A percentile compares a stretch with the other conserved stretches of the same genome.
These are phyloP conservation scores for Sebastes aleutianus DNA, from an alignment of 2,797 vertebrate genomes.

Conservation along the genomic window DNA sequence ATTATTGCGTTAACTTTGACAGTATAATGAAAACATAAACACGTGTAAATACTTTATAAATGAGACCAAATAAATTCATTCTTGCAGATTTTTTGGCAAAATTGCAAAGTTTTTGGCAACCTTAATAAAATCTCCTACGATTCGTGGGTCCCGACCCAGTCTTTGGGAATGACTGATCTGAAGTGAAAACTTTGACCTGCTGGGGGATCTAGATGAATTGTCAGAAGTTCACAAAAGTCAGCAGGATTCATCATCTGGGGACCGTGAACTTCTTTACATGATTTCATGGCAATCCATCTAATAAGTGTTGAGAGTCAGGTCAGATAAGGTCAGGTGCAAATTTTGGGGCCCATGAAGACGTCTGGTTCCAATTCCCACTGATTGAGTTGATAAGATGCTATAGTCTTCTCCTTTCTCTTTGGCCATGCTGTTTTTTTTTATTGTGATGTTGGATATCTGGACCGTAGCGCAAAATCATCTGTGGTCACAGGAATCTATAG, in stretches of 20 bases:
- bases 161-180: background rate
- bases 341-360: background rate
- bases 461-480: background rate
- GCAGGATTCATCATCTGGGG: background rate
- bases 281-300: background rate
- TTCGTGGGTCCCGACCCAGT: too few relatives aligned
- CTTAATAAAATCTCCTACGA: too few relatives aligned
- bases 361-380: background rate
- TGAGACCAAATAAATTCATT: too few relatives aligned
- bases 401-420: background rate
- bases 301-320: background rate
- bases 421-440: background rate
- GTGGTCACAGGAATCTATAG: background rate
- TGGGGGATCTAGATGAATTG: background rate
- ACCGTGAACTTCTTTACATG: background rate
- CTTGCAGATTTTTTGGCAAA: too few relatives aligned
- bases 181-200: background rate
- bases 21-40: too few relatives aligned
- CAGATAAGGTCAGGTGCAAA: background rate
- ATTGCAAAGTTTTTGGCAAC: too few relatives aligned
- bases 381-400: background rate
- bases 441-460: background rate
- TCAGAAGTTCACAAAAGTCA: background rate
- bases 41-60: too few relatives aligned
- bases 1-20: too few relatives aligned